Evolutionary conservation across 2,797 vertebrate species (phyloP), one percentile per base, ranked within the genome.

Genomic region (Darevskia mixta): DNA sequence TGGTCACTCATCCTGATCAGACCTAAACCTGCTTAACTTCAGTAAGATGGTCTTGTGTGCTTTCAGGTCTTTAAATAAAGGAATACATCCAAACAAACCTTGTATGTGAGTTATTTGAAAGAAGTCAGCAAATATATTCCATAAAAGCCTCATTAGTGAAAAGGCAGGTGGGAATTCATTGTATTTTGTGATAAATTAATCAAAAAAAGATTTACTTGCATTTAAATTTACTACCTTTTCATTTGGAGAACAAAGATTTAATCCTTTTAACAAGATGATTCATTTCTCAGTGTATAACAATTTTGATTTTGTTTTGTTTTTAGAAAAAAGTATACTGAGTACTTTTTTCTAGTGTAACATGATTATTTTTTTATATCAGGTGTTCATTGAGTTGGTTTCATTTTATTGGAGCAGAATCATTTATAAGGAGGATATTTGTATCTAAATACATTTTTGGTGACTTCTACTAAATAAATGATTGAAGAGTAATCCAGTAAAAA

Each of bases 261-360:
- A 94, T 87, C 95, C 75, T 90, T 92, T 95, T 95, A 95, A 96
- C 94, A 93, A 87, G 94, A 96, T 96, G 95, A 95, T 93, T 95
- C 92, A 95, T 94, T 96, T 95, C 95, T 95, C 95, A 94, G 94
- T 92, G 95, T 95, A 95, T 96, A 95, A 90, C 89, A 94, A 93
- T 91, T 86, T 95, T 66, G 55, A 27, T 94, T 93, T 93, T 6
- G 85, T 86, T 15, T 15, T 55, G 13, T 55, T 85, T 4, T 15
- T 55, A 55, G 49, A 15, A 55, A 55, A 55, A 55, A 93, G 92
- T 61, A 91, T 89, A 86, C 81, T 92, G 90, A 94, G 91, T 83
- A 96, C 94, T 95, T 95, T 61, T 87, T 94, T 94, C 90, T 82
- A 91, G 95, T 95, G 94, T 94, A 93, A 92, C 90, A 80, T 90